Conservation (phyloP, 1,140 invertebrate genomes). For the Zaprionus ornatus region DNA sequence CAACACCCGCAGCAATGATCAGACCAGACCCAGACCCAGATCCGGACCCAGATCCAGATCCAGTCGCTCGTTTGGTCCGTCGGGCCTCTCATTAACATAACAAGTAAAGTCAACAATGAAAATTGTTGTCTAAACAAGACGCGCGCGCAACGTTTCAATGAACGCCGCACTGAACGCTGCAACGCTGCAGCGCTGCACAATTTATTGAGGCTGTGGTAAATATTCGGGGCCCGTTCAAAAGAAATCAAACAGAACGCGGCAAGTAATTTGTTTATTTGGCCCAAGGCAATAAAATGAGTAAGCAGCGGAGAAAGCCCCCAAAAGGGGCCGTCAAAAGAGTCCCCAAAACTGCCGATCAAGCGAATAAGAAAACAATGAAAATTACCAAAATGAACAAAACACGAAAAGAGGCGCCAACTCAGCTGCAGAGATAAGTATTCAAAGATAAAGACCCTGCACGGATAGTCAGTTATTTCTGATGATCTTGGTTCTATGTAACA, state of each 20-base stretch:
- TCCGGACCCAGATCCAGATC: conserved; percentile 17
- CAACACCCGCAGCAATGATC: conserved; percentile 38
- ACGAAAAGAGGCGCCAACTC: conserved; percentile 4
- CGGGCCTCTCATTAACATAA: conserved; percentile 75
- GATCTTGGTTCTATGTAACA: neutral
- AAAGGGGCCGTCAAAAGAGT: conserved; percentile 1
- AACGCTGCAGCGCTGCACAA: conserved; percentile 63
- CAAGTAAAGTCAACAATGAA: conserved; percentile 81
- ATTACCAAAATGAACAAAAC: neutral
- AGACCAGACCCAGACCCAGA: conserved; percentile 17
- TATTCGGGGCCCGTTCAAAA: conserved; percentile 80
- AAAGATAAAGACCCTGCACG: neutral
- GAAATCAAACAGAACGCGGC: conserved; percentile 72
- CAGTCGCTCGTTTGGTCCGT: conserved; percentile 13
- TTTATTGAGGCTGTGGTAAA: conserved; percentile 81
- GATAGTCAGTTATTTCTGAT: no score
- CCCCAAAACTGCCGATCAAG: neutral
- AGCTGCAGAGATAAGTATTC: neutral
- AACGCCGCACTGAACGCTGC: conserved; percentile 40
- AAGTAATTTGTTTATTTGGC: conserved; percentile 80
- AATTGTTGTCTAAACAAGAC: conserved; percentile 81
- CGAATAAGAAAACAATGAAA: neutral
- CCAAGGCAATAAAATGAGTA: conserved; percentile 69
- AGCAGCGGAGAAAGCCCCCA: conserved; percentile 38
- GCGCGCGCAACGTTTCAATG: conserved; percentile 72